Percentiles rank a stretch among this genome's conserved stretches.
phyloP scores from a whole-genome alignment of 2,113 vertebrate genomes.

The Proteles cristata region DNA sequence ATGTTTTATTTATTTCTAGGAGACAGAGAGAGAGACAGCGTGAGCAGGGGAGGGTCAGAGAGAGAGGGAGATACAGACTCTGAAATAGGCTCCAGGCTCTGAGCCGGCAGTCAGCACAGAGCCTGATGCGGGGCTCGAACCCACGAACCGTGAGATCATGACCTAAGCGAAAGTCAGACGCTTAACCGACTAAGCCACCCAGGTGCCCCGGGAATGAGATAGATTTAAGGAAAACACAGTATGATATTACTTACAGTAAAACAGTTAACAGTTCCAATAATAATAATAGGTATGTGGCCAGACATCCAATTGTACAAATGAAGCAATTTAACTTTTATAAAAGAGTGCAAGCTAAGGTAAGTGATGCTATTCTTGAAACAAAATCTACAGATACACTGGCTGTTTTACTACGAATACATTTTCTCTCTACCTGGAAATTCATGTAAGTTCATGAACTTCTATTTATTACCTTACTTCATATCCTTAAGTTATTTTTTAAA shows the following conservation, averaged over 20 bases:
- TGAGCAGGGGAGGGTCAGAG: no score
- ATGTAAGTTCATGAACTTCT: background rate
- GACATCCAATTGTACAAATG: background rate
- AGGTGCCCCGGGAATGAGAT: no score
- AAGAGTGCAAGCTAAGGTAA: background rate
- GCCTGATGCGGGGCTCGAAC: no score
- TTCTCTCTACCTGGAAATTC: conserved; percentile 25
- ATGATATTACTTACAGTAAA: background rate
- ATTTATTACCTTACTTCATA: conserved; percentile 43
- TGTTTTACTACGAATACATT: background rate
- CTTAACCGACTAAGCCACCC: no score
- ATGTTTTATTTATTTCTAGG: no score
- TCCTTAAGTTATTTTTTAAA: background rate
- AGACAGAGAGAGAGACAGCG: no score
- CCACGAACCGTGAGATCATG: no score
- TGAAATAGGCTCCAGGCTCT: no score
- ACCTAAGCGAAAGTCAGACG: no score
- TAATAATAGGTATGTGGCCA: background rate
- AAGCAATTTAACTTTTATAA: background rate
- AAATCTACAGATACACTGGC: background rate
- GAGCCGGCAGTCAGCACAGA: no score
- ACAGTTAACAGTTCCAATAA: background rate
- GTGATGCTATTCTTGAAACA: background rate
- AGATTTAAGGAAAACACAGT: background rate
- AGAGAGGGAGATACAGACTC: no score